Conservation (phyloP, 1,140 invertebrate species). For the Cydia splendana region DNA sequence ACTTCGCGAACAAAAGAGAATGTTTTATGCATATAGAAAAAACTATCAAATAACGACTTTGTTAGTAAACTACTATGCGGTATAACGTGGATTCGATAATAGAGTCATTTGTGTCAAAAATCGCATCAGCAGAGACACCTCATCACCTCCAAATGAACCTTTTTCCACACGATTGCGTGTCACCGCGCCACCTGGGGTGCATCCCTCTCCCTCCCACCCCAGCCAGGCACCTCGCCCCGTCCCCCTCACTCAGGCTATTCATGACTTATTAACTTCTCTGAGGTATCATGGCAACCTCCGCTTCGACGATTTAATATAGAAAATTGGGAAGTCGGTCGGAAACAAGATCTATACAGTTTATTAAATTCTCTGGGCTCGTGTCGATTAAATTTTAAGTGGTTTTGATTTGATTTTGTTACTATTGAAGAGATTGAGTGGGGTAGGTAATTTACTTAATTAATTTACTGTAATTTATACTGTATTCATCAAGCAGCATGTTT, state of each 20-base stretch:
- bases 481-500: neutral
- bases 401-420: conserved; percentile 31
- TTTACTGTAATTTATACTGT: neutral
- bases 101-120: conserved; percentile 43
- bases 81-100: neutral
- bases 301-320: conserved; percentile 75
- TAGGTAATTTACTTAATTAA: neutral
- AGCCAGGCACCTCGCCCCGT: conserved; percentile 42
- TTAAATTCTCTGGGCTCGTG: conserved; percentile 65
- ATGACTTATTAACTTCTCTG: conserved; percentile 78
- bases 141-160: conserved; percentile 64
- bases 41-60: neutral
- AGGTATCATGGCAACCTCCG: conserved; percentile 77
- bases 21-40: no score
- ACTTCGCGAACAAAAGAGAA: no score
- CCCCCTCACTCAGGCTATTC: conserved; percentile 64
- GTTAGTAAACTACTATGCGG: neutral
- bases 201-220: conserved; percentile 49
- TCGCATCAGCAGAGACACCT: conserved; percentile 61
- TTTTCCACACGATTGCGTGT: conserved; percentile 75
- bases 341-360: conserved; percentile 67
- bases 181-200: conserved; percentile 67
- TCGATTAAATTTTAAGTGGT: conserved; percentile 40
- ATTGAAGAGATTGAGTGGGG: neutral
- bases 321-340: conserved; percentile 73